Conservation (phyloP, 1,140 invertebrate genomes). For the Anagrus nilaparvatae region DNA sequence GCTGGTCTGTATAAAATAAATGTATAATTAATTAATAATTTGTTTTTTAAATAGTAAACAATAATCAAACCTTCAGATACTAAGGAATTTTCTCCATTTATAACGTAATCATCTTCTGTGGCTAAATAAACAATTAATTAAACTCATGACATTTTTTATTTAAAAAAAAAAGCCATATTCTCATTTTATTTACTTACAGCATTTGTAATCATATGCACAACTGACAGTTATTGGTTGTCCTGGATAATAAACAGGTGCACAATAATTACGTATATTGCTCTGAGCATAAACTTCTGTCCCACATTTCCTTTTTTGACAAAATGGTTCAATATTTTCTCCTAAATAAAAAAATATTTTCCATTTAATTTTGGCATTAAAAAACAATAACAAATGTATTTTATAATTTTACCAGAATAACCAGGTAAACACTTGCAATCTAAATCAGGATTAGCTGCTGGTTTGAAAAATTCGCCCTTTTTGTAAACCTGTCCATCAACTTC, state of each 20-base stretch:
- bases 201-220: constrained; percentile 21
- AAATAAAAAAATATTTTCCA: constrained; percentile 3
- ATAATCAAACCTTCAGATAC: too few species aligned
- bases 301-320: constrained; percentile 20
- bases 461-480: constrained; percentile 23
- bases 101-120: too few species aligned
- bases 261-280: constrained; percentile 16
- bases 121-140: too few species aligned
- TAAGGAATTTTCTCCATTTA: too few species aligned
- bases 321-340: constrained; percentile 30
- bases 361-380: too few species aligned
- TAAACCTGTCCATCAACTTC: constrained; percentile 24
- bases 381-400: neutral
- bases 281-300: constrained; percentile 13
- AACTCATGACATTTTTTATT: too few species aligned
- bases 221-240: constrained; percentile 13
- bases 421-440: constrained; percentile 18
- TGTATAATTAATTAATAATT: too few species aligned
- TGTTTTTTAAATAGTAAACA: too few species aligned
- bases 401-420: constrained; percentile 20
- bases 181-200: constrained; percentile 34
- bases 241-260: constrained; percentile 23
- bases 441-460: constrained; percentile 4
- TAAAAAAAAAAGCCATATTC: too few species aligned
- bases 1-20: too few species aligned